Evolutionary conservation across 37 sponge, comb jelly and placozoan genomes (phyloP), one percentile per base, ranked within the genome.

Genomic region (Hexactinellida sp.): DNA sequence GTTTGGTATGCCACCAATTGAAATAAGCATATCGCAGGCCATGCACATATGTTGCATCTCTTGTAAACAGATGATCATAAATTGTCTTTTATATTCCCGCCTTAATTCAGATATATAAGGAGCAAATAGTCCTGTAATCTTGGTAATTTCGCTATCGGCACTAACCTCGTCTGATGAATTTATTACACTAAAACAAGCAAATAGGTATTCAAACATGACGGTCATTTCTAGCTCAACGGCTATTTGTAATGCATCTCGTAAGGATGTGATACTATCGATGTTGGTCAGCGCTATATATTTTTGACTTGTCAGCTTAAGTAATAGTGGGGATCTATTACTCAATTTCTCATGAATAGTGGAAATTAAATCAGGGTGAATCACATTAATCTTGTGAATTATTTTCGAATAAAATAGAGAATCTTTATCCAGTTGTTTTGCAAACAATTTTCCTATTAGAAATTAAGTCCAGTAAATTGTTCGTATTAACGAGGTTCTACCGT

Each of bases 1-100:
- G 76, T 63, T 63, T 63, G 76, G 76, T 7, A 63, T n/a, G 21
- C 76, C 76, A 25, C 76, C 76, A n/a, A 63, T 63, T 63, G 76
- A 63, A n/a, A 63, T 63, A 7, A 63, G 76, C 76, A 63, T 63
- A n/a, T 63, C 76, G 25, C 25, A 21, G 76, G 76, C 76, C 76
- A 63, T 63, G 21, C 76, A 21, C 28, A 63, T 25, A 28, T 63
- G 76, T 63, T 63, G 76, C 76, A 63, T 63, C 76, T 63, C 76
- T 63, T 63, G 76, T 21, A 63, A 21, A n/a, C 76, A 63, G 76
- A 63, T 63, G 3, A 63, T 25, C 28, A 63, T 63, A 23, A 63
- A 63, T 63, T 63, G 76, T 7, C 13, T 63, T 28, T 63, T 63
- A n/a, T 63, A 63, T 63, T 63, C 76, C 13, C 76, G 21, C 28